phyloP scores from a whole-genome alignment of 2,888 invertebrate species.

The Melieria picta region DNA sequence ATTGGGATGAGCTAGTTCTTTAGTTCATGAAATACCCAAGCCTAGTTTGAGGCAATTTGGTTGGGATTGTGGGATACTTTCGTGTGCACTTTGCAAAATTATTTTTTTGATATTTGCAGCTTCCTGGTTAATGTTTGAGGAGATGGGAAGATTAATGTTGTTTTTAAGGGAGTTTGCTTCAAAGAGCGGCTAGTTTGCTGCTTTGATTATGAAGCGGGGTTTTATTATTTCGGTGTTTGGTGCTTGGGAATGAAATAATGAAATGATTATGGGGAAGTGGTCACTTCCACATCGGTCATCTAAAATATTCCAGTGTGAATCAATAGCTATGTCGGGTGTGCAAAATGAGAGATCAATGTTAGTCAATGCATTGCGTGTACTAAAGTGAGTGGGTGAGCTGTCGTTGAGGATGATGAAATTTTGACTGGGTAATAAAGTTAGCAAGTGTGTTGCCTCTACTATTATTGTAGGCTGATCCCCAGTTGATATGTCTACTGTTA shows the following conservation, averaged over 20 bases:
- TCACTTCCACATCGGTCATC: constrained; percentile 16
- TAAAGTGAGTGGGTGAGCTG: constrained; percentile 38
- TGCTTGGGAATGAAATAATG: background rate
- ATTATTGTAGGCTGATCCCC: constrained; percentile 28
- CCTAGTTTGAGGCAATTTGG: too few species aligned
- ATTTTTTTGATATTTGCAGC: background rate
- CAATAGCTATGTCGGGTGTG: constrained; percentile 20
- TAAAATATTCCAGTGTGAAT: constrained; percentile 27
- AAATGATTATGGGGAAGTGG: background rate
- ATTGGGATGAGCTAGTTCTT: too few species aligned
- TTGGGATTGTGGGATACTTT: too few species aligned
- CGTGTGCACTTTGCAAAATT: background rate
- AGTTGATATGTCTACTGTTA: constrained; percentile 24
- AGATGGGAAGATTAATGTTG: too few species aligned
- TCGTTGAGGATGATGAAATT: constrained; percentile 33
- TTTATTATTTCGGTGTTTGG: background rate
- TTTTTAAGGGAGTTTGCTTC: too few species aligned
- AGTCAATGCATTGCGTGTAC: constrained; percentile 38
- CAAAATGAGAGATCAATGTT: constrained; percentile 40
- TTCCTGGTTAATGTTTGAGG: too few species aligned
- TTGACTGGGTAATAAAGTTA: constrained; percentile 27
- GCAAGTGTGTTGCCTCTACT: constrained; percentile 20
- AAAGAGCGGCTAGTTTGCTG: too few species aligned
- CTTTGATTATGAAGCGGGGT: background rate
- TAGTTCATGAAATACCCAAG: too few species aligned